Percentiles rank a stretch among this genome's conserved stretches.
Evolutionary conservation across 1,140 invertebrate species (phyloP).

Genomic region (Harlomillsia oculata): DNA sequence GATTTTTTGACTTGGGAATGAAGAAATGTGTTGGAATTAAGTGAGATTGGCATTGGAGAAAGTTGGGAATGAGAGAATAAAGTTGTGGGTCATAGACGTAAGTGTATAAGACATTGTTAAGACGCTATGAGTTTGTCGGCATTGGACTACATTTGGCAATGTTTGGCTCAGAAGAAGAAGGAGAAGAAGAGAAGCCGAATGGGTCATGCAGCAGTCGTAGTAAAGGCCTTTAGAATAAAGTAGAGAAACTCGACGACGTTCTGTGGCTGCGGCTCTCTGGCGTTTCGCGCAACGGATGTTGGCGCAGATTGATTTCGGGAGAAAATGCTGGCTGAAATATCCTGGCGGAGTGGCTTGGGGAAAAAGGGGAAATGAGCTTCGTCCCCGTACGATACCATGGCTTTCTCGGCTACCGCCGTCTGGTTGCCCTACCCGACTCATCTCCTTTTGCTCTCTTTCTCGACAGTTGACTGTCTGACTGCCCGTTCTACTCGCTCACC

Average conservation of each 20-base stretch:
- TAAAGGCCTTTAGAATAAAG: no score
- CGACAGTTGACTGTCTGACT: neutral
- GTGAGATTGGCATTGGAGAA: constrained; percentile 1
- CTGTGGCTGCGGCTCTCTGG: constrained; percentile 27
- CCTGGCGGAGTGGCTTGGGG: constrained; percentile 5
- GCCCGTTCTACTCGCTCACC: neutral
- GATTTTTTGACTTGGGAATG: no score
- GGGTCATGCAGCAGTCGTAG: neutral
- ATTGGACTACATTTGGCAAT: no score
- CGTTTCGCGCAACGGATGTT: constrained; percentile 28
- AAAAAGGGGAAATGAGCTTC: constrained; percentile 12
- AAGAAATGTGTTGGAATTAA: neutral
- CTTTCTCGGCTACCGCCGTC: neutral
- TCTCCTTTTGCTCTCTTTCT: neutral
- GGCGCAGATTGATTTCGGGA: constrained; percentile 22
- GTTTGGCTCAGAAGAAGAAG: neutral
- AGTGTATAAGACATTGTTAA: no score
- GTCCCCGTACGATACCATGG: constrained; percentile 7
- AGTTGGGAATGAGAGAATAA: no score
- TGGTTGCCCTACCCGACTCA: neutral
- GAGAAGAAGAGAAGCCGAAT: neutral
- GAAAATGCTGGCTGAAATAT: constrained; percentile 15
- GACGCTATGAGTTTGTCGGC: no score
- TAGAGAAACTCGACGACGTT: no score
- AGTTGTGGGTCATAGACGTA: no score